Evolutionary conservation across 1,140 invertebrate genomes (phyloP), one percentile per base, ranked within the genome.

Genomic region (Musca domestica): DNA sequence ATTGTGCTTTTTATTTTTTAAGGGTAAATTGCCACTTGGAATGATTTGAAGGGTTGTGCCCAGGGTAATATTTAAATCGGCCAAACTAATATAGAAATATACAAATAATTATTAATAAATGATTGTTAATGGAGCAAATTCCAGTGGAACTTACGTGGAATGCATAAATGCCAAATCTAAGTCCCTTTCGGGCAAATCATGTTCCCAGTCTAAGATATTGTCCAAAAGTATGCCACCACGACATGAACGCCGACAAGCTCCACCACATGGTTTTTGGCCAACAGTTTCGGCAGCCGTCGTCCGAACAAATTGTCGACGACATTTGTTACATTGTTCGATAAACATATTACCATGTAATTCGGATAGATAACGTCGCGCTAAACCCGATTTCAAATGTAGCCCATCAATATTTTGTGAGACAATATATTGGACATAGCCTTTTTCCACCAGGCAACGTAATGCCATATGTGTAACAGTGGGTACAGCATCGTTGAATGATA

Each of bases 271-370:
- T 79, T 96, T 98, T 80, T 96, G 91, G 0, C 96, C 97, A 51
- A 99, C 95, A 30, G 94, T 96, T 67, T 90, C 88, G 20, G 93
- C 92, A 49, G 94, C 89, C 61, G 85, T 85, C 61, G 85, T 85
- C 47, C 93, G 85, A 25, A 98, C 89, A 85, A 95, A 98, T 25
- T 81, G 75, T 2, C 76, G 90, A 86, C 73, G 69, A 85, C 97
- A 99, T 76, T 90, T 88, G 75, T 91, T 90, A 81, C 97, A 99
- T 77, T 96, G 90, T 83, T 98, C 95, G 52, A 94, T 87, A 83
- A 97, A 99, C 91, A 99, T 98, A 81, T 99, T 99, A 41, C 98
- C 98, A 87, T 99, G 98, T 27, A 99, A 84, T 84, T 99, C 98
- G 41, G 96, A 89, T 66, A 99, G 83, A 78, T 90, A 83, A 71